A percentile compares a stretch with the other conserved stretches of the same genome.
Evolutionary conservation across 2,797 vertebrate species (phyloP).

Genomic region (Pseudocheirus occidentalis): DNA sequence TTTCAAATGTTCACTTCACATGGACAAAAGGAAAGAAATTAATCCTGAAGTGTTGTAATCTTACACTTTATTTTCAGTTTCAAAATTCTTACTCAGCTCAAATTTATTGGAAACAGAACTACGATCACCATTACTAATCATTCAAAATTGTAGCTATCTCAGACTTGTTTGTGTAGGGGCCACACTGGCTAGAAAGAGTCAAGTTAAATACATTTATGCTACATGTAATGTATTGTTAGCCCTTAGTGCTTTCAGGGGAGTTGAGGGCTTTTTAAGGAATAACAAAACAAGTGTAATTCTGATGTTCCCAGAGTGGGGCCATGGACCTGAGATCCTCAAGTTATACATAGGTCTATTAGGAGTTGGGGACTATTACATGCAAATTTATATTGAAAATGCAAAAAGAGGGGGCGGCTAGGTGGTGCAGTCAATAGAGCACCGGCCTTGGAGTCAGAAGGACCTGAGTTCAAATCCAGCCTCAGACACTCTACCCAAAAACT

Average conservation of each 20-base stretch:
- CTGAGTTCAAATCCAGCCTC: too few species aligned
- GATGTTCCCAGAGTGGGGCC: neutral
- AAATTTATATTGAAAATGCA: neutral
- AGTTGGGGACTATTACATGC: neutral
- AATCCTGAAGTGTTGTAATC: neutral
- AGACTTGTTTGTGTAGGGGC: neutral
- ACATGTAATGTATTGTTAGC: neutral
- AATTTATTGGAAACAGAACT: neutral
- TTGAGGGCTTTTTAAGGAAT: neutral
- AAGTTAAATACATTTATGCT: neutral
- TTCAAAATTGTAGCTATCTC: neutral
- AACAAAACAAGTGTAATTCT: neutral
- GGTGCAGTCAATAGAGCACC: too few species aligned
- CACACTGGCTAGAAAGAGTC: neutral
- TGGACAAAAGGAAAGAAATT: constrained; percentile 1
- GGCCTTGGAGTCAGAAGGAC: too few species aligned
- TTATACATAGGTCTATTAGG: neutral
- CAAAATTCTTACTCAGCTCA: constrained; percentile 11
- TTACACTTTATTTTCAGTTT: constrained; percentile 2
- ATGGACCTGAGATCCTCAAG: neutral
- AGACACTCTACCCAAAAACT: too few species aligned
- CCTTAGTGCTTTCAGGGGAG: neutral
- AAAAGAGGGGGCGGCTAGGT: too few species aligned
- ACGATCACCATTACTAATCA: neutral
- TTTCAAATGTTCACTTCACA: neutral